Conservation (phyloP, 2,888 invertebrate species). For the Netelia melanura region DNA sequence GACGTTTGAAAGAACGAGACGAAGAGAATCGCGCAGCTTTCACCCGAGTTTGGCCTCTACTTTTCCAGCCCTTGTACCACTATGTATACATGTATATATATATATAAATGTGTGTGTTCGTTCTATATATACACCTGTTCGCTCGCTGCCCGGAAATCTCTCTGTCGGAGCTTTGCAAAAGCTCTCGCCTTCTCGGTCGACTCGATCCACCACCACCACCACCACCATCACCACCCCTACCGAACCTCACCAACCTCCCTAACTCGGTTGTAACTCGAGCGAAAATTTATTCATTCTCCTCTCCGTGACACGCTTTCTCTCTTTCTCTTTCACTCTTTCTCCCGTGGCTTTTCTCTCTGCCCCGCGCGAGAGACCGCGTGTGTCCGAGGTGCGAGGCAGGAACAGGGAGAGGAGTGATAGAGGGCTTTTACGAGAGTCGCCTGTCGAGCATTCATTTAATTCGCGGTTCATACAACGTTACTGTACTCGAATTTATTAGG, state of each 20-base stretch:
- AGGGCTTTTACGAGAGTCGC: conserved; percentile 37
- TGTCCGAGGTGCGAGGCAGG: not conserved
- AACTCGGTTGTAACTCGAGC: conserved; percentile 47
- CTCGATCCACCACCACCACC: conserved; percentile 32
- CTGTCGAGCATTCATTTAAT: conserved; percentile 33
- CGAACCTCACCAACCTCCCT: conserved; percentile 11
- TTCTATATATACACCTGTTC: conserved; percentile 21
- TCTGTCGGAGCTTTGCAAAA: conserved; percentile 50
- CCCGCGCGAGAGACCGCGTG: not conserved
- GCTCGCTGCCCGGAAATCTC: conserved; percentile 36
- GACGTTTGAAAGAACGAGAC: conserved; percentile 40
- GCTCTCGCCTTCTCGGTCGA: conserved; percentile 41
- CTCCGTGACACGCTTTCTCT: conserved; percentile 14
- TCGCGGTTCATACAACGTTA: not conserved
- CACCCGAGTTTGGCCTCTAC: not conserved
- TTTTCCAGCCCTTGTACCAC: not conserved
- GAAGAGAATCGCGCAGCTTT: conserved; percentile 24
- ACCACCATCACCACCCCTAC: not conserved
- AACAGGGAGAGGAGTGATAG: not conserved
- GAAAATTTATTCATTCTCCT: conserved; percentile 65
- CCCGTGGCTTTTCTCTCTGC: conserved; percentile 18
- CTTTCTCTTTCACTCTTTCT: conserved; percentile 23
- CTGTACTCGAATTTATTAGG: not conserved
- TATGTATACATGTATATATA: conserved; percentile 7
- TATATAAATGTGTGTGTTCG: conserved; percentile 1